Conservation (phyloP, 2,888 invertebrate genomes). For the Leptodirus hochenwartii region DNA sequence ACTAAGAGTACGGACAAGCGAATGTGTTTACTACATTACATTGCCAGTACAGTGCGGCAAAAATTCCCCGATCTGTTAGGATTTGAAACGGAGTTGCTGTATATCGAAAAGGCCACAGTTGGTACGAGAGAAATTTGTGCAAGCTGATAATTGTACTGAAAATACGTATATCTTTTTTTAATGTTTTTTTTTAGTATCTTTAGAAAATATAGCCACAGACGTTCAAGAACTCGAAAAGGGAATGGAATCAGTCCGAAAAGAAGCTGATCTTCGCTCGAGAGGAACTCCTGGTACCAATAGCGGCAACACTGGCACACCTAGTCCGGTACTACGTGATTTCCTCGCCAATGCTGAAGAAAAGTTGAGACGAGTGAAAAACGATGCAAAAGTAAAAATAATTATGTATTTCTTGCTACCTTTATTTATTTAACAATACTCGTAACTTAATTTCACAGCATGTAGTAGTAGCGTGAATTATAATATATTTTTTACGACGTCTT, state of each 20-base stretch:
- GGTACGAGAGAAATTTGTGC: too few relatives aligned
- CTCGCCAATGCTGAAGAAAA: conserved; percentile 72
- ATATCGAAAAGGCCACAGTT: conserved; percentile 92
- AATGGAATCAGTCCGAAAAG: conserved; percentile 84
- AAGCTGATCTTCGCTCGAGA: conserved; percentile 56
- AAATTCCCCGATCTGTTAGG: conserved; percentile 81
- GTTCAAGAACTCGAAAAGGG: conserved; percentile 89
- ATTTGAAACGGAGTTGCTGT: conserved; percentile 83
- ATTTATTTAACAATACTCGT: too few relatives aligned
- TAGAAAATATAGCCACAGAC: conserved; percentile 89
- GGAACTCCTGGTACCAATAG: too few relatives aligned
- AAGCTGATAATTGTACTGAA: too few relatives aligned
- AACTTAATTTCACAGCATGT: too few relatives aligned
- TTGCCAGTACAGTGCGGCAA: conserved; percentile 75
- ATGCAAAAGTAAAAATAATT: too few relatives aligned
- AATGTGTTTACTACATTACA: conserved; percentile 84
- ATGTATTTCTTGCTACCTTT: too few relatives aligned
- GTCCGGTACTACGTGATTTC: conserved; percentile 55
- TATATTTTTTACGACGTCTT: too few relatives aligned
- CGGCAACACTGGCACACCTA: conserved; percentile 7
- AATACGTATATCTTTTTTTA: conserved; percentile 8
- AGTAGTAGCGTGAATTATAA: too few relatives aligned
- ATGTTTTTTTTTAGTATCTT: conserved; percentile 61
- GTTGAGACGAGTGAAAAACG: conserved; percentile 54
- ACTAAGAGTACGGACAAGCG: conserved; percentile 93